Evolutionary conservation across 2,888 invertebrate genomes (phyloP).

Genomic region (Eupeodes luniger): DNA sequence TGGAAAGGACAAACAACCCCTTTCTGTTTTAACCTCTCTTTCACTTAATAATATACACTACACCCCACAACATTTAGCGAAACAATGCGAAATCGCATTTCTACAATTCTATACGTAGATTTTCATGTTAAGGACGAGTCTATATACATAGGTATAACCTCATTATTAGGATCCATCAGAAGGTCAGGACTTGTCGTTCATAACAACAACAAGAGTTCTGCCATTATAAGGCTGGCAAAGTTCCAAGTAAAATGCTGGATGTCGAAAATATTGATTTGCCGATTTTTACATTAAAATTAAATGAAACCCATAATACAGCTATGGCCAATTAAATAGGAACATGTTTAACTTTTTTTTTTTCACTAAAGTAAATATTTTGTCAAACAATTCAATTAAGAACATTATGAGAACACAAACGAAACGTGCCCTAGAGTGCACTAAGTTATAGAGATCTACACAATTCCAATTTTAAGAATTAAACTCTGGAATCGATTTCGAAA

Average conservation of each 20-base stretch:
- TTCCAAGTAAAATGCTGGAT: constrained; percentile 67
- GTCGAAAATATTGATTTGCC: constrained; percentile 72
- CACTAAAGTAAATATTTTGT: too few species aligned
- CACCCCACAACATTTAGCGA: constrained; percentile 28
- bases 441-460: too few species aligned
- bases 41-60: neutral
- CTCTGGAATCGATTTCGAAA: too few species aligned
- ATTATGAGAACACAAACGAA: too few species aligned
- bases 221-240: constrained; percentile 49
- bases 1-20: neutral
- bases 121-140: too few species aligned
- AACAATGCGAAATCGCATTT: constrained; percentile 65
- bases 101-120: neutral
- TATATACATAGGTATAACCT: neutral
- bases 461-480: too few species aligned
- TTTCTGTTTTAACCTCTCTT: neutral
- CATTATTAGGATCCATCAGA: constrained; percentile 25
- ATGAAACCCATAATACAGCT: neutral
- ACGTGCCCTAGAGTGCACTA: too few species aligned
- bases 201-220: neutral
- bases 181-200: constrained; percentile 53
- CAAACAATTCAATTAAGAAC: too few species aligned
- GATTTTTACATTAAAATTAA: constrained; percentile 49
- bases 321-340: too few species aligned
- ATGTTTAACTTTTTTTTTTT: too few species aligned